Conservation (phyloP, 92 coral and sea anemone genomes). For the Diadumene lineata region DNA sequence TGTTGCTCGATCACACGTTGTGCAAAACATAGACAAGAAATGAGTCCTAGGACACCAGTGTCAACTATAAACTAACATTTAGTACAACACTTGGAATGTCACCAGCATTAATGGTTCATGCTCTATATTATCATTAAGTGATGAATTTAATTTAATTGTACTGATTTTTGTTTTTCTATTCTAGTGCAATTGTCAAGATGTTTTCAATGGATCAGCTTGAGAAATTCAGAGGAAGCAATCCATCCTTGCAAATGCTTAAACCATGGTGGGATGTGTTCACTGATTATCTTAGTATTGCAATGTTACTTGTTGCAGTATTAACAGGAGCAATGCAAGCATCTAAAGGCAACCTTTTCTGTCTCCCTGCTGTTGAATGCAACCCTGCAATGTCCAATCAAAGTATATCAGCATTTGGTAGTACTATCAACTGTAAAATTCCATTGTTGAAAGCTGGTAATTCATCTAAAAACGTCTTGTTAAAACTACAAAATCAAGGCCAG, state of each 20-base stretch:
- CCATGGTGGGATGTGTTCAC: constrained; percentile 55
- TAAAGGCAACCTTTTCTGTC: constrained; percentile 32
- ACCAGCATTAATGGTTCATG: not conserved
- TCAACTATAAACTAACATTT: no score
- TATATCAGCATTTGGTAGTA: not conserved
- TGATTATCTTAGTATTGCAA: constrained; percentile 40
- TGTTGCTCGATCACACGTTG: no score
- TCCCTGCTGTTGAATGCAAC: constrained; percentile 48
- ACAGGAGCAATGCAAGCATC: constrained; percentile 44
- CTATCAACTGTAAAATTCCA: not conserved
- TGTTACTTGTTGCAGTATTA: constrained; percentile 30
- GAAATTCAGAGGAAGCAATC: constrained; percentile 32
- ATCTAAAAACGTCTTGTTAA: constrained; percentile 5
- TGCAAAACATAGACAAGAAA: no score
- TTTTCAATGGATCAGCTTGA: constrained; percentile 29
- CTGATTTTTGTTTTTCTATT: not conserved
- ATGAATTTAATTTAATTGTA: no score
- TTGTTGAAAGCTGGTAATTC: not conserved
- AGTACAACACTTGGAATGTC: no score
- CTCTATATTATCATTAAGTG: not conserved
- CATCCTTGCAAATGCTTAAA: constrained; percentile 33
- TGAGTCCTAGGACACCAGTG: no score
- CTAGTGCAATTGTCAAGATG: constrained; percentile 10
- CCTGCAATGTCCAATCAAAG: not conserved
- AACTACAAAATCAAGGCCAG: constrained; percentile 43